phyloP scores from a whole-genome alignment of 2,888 invertebrate species.

The Ellobium chinense region DNA sequence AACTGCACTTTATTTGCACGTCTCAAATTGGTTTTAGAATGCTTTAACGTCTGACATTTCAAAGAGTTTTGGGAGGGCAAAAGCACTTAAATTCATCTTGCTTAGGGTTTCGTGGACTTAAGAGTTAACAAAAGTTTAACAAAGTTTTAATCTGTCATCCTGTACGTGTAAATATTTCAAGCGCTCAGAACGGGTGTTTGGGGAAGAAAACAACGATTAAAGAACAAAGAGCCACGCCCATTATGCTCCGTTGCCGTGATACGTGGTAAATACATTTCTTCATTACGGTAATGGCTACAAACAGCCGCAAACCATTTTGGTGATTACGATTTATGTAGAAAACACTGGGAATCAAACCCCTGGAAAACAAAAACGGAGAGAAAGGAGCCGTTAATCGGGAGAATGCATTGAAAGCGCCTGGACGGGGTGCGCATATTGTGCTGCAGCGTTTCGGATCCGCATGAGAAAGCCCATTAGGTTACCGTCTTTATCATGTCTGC shows the following conservation, averaged over 20 bases:
- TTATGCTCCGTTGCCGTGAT: constrained; percentile 31
- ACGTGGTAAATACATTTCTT: constrained; percentile 41
- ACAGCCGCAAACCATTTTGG: constrained; percentile 35
- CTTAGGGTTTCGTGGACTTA: constrained; percentile 14
- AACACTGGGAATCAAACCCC: constrained; percentile 13
- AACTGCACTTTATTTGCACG: constrained; percentile 31
- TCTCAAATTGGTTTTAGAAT: constrained; percentile 17
- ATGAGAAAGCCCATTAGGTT: constrained; percentile 37
- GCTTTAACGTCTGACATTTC: constrained; percentile 34
- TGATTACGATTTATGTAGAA: constrained; percentile 40
- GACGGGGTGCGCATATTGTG: constrained; percentile 9
- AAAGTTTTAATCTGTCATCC: constrained; percentile 37
- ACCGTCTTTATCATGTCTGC: constrained; percentile 37
- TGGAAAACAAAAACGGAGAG: background rate
- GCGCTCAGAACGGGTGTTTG: background rate
- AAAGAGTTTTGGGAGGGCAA: constrained; percentile 11
- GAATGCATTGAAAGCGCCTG: constrained; percentile 23
- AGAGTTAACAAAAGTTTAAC: constrained; percentile 39
- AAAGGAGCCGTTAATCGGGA: constrained; percentile 16
- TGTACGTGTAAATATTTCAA: constrained; percentile 36
- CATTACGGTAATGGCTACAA: constrained; percentile 42
- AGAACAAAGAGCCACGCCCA: constrained; percentile 32
- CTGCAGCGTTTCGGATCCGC: constrained; percentile 31
- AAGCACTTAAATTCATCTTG: constrained; percentile 29
- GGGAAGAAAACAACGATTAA: constrained; percentile 42